These are phyloP conservation scores for Gorsachius goisagi DNA, from an alignment of 2,113 vertebrate genomes.

Conservation along the genomic window DNA sequence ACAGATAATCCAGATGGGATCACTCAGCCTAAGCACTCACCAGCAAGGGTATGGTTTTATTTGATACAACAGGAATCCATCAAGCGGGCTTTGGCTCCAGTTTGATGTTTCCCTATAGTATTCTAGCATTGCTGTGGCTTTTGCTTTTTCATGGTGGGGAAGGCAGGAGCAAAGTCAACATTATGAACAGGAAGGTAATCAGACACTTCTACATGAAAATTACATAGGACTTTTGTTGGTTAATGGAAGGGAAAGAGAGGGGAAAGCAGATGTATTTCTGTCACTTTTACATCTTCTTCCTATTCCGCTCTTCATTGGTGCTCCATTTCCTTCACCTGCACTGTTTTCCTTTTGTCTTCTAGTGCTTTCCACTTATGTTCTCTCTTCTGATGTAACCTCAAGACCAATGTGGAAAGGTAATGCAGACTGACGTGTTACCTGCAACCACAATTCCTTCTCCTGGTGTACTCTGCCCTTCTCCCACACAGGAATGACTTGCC, in stretches of 20 bases:
- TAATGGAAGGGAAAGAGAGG: not conserved
- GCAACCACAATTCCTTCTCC: not conserved
- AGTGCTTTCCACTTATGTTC: not conserved
- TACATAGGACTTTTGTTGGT: not conserved
- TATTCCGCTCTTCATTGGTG: not conserved
- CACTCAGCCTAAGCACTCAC: not conserved
- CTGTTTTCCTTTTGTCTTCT: not conserved
- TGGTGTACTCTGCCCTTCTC: not conserved
- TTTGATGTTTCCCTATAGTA: not conserved
- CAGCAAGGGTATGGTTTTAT: not conserved
- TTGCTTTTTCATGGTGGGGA: not conserved
- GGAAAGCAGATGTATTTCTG: not conserved
- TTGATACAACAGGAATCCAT: not conserved
- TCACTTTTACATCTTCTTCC: not conserved
- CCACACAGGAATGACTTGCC: not conserved
- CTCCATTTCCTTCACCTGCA: not conserved
- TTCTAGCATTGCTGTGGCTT: not conserved
- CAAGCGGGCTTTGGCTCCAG: not conserved
- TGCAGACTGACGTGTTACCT: fast-evolving
- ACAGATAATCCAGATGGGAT: not conserved
- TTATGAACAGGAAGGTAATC: not conserved
- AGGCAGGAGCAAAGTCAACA: not conserved
- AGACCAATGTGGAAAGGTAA: not conserved
- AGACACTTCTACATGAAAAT: not conserved
- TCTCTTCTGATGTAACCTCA: not conserved